These are phyloP conservation scores for Setipinna tenuifilis DNA, from an alignment of 2,797 vertebrate species.

Conservation along the genomic window DNA sequence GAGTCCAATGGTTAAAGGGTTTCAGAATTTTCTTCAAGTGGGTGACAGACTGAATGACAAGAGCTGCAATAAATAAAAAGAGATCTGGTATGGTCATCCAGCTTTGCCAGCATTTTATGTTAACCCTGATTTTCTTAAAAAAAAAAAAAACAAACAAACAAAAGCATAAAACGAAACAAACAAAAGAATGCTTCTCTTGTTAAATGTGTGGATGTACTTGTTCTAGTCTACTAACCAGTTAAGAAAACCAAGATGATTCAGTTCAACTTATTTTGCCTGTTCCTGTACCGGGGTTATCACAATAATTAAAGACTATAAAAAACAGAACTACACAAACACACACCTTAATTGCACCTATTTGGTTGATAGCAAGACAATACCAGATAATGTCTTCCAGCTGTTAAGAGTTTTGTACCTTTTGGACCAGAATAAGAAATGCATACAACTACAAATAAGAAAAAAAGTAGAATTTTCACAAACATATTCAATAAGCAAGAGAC, in stretches of 20 bases:
- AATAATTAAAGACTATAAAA: neutral
- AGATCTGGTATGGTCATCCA: neutral
- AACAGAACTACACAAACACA: neutral
- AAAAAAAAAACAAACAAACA: no score
- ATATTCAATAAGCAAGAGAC: neutral
- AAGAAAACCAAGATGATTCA: neutral
- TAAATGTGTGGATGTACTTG: neutral
- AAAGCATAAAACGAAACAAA: no score
- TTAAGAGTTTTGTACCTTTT: neutral
- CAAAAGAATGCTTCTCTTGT: neutral
- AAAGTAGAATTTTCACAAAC: neutral
- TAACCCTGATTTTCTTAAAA: neutral
- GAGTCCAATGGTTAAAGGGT: neutral
- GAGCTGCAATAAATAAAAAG: constrained; percentile 12
- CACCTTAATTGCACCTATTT: constrained; percentile 14
- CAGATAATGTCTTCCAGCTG: constrained; percentile 14
- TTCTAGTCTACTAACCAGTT: neutral
- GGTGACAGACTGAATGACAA: neutral
- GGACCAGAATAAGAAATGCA: neutral
- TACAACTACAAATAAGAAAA: neutral
- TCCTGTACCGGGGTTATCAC: neutral
- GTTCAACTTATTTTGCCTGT: neutral
- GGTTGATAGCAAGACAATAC: neutral
- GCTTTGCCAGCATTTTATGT: neutral
- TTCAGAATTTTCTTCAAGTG: neutral